These are phyloP conservation scores for Allobates femoralis DNA, from an alignment of 2,797 vertebrate species.

Conservation along the genomic window DNA sequence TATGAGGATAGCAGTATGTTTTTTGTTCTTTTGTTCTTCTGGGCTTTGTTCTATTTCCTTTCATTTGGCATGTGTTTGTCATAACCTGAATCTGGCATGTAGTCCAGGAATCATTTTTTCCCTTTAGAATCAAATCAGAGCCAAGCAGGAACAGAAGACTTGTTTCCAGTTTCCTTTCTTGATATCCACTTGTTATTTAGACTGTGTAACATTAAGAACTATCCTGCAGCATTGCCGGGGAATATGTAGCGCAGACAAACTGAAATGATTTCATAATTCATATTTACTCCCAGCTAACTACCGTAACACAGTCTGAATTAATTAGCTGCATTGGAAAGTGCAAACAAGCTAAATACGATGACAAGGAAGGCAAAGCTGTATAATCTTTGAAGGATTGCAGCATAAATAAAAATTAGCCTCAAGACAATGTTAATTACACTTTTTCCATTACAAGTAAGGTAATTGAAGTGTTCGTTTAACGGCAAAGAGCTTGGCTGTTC, in stretches of 20 bases:
- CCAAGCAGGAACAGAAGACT: constrained; percentile 19
- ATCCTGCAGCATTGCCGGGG: constrained; percentile 51
- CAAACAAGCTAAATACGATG: constrained; percentile 62
- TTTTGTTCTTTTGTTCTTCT: constrained; percentile 15
- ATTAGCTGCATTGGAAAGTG: constrained; percentile 63
- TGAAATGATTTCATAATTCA: constrained; percentile 64
- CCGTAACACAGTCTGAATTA: constrained; percentile 58
- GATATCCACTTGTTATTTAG: constrained; percentile 49
- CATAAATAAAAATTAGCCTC: constrained; percentile 64
- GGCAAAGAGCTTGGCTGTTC: constrained; percentile 55
- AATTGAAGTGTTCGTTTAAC: constrained; percentile 61
- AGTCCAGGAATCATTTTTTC: constrained; percentile 10
- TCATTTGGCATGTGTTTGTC: constrained; percentile 1
- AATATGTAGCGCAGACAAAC: constrained; percentile 58
- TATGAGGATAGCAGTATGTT: background rate
- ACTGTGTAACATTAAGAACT: constrained; percentile 48
- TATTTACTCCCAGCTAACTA: constrained; percentile 62
- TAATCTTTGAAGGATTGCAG: constrained; percentile 62
- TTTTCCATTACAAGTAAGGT: constrained; percentile 61
- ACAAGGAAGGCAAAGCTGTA: constrained; percentile 60
- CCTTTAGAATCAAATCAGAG: constrained; percentile 30
- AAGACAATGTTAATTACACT: constrained; percentile 62
- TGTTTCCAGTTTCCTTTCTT: constrained; percentile 23
- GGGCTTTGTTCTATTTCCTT: background rate
- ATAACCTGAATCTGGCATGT: constrained; percentile 35